Base-by-base conservation (phyloP, 2,113 vertebrate species). In the Damaliscus lunatus region DNA sequence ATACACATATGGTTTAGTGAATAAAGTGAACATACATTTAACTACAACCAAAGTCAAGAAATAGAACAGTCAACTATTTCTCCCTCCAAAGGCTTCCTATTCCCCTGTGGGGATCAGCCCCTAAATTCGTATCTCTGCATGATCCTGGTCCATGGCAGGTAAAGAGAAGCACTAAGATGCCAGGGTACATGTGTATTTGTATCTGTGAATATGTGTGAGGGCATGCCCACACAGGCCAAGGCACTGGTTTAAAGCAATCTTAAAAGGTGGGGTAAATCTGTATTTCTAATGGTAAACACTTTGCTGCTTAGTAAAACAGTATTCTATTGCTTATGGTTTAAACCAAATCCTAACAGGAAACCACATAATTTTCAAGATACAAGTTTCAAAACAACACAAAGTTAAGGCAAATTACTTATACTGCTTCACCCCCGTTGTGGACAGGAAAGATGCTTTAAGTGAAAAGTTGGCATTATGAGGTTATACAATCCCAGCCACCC, bases 391-490 rank as follows among this genome's bases (percentile, higher is more conserved):
- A 96, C 19, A 81, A 85, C 46, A 94, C 4, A 97, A 94, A 96
- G 64, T 53, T 91, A 96, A 52, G 48, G 82, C 46, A 64, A 95
- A 84, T 88, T 90, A 97, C 43, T 46, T 85, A 89, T 62, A 94
- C 48, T 92, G 91, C 25, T 95, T 95, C 46, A 97, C 29, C 12
- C 48, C 53, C 80, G 94, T 2, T 90, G 78, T 83, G 57, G 82
- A 83, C 57, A 97, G 33, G 29, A 98, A 98, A 96, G 97, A 88
- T 67, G 55, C 62, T 94, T 95, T 88, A 95, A 88, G 96, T 82
- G 91, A 94, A 96, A 97, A 97, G 74, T 62, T 98, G 86, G 74
- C 80, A 98, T 97, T 96, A 97, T 60, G 87, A 48, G 57, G 92
- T 60, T 96, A 96, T 60, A 96, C 90, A 90, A 90, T 97, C 94